Evolutionary conservation across 2,797 vertebrate species (phyloP), one percentile per base, ranked within the genome.

Genomic region (Moxostoma hubbsi): DNA sequence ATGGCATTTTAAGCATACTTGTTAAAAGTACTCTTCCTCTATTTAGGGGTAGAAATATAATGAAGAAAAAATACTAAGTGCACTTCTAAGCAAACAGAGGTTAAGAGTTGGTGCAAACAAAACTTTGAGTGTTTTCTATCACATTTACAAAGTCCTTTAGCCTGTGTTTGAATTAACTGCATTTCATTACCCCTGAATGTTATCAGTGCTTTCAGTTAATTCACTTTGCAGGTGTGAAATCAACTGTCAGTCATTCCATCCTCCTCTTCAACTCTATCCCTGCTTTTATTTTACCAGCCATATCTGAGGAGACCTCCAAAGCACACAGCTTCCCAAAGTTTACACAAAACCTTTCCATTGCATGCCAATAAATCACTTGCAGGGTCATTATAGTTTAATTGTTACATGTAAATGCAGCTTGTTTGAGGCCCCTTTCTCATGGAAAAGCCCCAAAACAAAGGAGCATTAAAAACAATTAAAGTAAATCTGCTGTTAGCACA

Each of bases 371-470:
- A 80, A 84, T 74, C 73, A 64, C 83, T 89, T 89, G 88, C 88
- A 84, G 91, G 91, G 89, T 93, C 91, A 94, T 94, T 92, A 93
- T 92, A 82, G 82, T 89, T 93, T 92, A 94, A 95, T 94, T 93
- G 93, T 92, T 92, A 89, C 90, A 91, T 94, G 89, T 89, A 92
- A 95, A 95, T 94, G 78, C 85, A 83, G 82, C 75, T 88, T 89
- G 90, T 86, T 90, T 90, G 88, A 85, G 58, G 54, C n/a, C 84
- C 66, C 81, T 90, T 93, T 93, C 84, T 91, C 82, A 88, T 92
- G 91, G 78, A 85, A 82, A 84, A 83, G 58, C 81, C 50, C 76
- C 77, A 87, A 93, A 86, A 92, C 91, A 91, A 91, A 87, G 83
- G 81, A 77, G 85, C 83, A 86, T 86, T 88, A 83, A 72, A 82